These are phyloP conservation scores for Melanostoma mellinum DNA, from an alignment of 2,888 invertebrate species.

Conservation along the genomic window DNA sequence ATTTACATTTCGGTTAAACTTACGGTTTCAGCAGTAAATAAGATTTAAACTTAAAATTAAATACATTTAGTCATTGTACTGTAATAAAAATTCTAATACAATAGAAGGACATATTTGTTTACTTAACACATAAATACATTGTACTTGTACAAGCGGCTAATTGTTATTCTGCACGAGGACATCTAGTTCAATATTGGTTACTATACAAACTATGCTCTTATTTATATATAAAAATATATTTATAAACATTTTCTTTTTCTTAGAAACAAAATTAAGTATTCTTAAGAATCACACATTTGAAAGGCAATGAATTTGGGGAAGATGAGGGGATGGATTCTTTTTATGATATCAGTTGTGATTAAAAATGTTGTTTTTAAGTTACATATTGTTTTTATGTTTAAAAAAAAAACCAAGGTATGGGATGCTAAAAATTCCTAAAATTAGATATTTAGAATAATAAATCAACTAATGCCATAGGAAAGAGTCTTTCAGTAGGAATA, in stretches of 20 bases:
- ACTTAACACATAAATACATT: slow-evolving; percentile 5
- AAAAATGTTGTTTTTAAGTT: too few relatives aligned
- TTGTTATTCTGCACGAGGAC: slow-evolving; percentile 37
- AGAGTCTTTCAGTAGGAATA: slow-evolving; percentile 48
- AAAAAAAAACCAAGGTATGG: slow-evolving; percentile 11
- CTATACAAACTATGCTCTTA: slow-evolving; percentile 26
- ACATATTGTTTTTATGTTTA: not conserved
- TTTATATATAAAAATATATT: slow-evolving; percentile 56
- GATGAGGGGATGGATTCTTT: not conserved
- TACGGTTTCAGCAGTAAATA: not conserved
- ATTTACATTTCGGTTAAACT: slow-evolving; percentile 19
- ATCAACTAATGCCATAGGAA: slow-evolving; percentile 59
- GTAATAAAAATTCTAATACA: slow-evolving; percentile 4
- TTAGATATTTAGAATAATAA: slow-evolving; percentile 54
- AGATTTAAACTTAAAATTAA: slow-evolving; percentile 1
- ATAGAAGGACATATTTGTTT: slow-evolving; percentile 2
- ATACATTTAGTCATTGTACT: not conserved
- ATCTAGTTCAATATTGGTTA: slow-evolving; percentile 29
- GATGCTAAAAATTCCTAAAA: slow-evolving; percentile 39
- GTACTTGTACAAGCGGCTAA: slow-evolving; percentile 34
- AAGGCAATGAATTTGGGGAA: slow-evolving; percentile 42
- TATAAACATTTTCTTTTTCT: slow-evolving; percentile 22
- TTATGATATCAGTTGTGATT: too few relatives aligned
- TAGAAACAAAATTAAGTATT: slow-evolving; percentile 67
- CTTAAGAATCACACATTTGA: slow-evolving; percentile 55